Evolutionary conservation across 2,888 invertebrate species (phyloP).

Genomic region (Cephus pygmeus): DNA sequence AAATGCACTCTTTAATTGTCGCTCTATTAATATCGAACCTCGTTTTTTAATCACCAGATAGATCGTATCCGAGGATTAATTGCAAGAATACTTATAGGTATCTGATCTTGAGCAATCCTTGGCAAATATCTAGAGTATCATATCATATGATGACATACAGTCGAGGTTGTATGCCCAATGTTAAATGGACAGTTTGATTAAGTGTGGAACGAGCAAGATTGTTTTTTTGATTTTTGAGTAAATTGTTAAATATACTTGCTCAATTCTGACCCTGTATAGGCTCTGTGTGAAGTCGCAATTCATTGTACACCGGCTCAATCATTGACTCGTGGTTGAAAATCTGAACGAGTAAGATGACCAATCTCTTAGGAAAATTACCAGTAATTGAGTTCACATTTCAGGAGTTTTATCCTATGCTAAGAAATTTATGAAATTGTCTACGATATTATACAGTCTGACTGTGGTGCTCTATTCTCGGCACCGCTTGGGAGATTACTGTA

Average conservation of each 20-base stretch:
- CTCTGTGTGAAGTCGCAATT: neutral
- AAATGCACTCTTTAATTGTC: neutral
- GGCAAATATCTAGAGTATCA: neutral
- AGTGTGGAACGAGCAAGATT: neutral
- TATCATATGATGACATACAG: neutral
- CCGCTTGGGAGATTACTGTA: slow-evolving; percentile 44
- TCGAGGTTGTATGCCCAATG: neutral
- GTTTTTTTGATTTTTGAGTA: neutral
- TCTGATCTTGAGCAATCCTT: neutral
- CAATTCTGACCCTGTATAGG: neutral
- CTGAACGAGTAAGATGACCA: neutral
- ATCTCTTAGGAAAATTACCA: neutral
- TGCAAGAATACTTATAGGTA: neutral
- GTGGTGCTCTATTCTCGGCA: slow-evolving; percentile 40
- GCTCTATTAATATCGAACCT: slow-evolving; percentile 20
- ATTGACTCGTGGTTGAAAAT: neutral
- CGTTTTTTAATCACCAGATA: neutral
- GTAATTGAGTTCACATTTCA: neutral
- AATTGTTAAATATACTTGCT: neutral
- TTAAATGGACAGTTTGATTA: neutral
- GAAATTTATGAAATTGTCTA: slow-evolving; percentile 27
- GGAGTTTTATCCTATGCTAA: neutral
- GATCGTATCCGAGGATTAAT: neutral
- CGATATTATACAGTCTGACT: slow-evolving; percentile 49
- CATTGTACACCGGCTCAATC: neutral